Conservation (phyloP, 2,888 invertebrate genomes). For the Heteromurus nitidus region DNA sequence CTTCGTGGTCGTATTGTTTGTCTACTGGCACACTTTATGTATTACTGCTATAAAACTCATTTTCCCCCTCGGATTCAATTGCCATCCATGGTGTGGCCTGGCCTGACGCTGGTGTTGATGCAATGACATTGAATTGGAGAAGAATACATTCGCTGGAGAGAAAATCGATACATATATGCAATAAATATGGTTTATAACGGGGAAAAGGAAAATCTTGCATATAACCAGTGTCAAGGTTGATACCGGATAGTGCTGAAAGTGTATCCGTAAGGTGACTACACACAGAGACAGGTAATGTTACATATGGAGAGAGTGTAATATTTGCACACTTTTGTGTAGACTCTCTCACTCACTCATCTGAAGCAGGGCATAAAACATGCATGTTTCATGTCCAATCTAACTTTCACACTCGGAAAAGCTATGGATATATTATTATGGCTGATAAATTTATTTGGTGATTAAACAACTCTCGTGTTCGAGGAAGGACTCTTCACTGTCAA, state of each 20-base stretch:
- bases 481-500: conserved; percentile 58
- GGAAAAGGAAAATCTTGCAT: background rate
- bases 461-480: conserved; percentile 23
- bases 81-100: no score
- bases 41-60: no score
- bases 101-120: no score
- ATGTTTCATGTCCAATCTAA: no score
- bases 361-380: background rate
- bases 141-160: background rate
- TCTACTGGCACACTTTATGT: no score
- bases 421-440: background rate
- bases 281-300: background rate
- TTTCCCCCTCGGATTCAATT: no score
- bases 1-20: background rate
- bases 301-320: background rate
- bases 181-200: background rate
- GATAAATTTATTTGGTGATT: conserved; percentile 12
- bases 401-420: background rate
- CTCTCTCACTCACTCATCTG: background rate
- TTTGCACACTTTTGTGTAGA: background rate
- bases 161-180: background rate
- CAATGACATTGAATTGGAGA: no score
- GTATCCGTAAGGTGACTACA: no score
- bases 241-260: background rate
- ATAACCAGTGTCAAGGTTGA: background rate